Conservation (phyloP, 2,113 vertebrate species). For the Ictidomys tridecemlineatus region DNA sequence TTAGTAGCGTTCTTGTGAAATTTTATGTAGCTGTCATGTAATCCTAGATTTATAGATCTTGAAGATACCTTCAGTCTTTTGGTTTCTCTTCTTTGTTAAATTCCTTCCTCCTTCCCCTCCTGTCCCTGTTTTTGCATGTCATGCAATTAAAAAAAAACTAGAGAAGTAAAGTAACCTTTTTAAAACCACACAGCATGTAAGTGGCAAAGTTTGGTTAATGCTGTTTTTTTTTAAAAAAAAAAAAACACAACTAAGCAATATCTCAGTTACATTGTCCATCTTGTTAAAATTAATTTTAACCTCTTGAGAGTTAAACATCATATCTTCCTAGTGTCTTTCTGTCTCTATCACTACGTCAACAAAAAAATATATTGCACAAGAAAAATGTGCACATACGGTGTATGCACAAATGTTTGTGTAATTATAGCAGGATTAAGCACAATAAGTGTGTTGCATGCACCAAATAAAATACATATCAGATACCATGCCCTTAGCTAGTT, state of each 20-base stretch:
- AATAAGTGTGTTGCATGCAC: neutral
- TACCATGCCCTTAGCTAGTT: neutral
- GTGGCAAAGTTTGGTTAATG: neutral
- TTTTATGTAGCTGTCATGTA: neutral
- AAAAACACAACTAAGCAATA: neutral
- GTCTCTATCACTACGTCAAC: neutral
- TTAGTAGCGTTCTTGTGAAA: neutral
- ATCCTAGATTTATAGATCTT: neutral
- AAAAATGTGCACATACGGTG: neutral
- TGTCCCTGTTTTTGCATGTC: neutral
- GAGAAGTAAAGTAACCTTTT: neutral
- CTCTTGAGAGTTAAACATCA: neutral
- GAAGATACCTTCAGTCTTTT: neutral
- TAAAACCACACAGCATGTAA: neutral
- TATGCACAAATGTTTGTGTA: neutral
- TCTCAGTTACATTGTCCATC: conserved; percentile 50
- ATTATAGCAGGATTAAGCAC: neutral
- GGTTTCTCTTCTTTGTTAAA: neutral
- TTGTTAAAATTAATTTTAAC: conserved; percentile 45
- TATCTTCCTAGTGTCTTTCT: neutral
- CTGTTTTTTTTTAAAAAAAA: conserved; percentile 26
- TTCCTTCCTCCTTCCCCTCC: neutral
- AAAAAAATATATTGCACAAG: neutral
- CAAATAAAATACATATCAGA: neutral
- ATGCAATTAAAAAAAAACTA: neutral